Base-by-base conservation (phyloP, 2,113 vertebrate species). In the Lota lota region DNA sequence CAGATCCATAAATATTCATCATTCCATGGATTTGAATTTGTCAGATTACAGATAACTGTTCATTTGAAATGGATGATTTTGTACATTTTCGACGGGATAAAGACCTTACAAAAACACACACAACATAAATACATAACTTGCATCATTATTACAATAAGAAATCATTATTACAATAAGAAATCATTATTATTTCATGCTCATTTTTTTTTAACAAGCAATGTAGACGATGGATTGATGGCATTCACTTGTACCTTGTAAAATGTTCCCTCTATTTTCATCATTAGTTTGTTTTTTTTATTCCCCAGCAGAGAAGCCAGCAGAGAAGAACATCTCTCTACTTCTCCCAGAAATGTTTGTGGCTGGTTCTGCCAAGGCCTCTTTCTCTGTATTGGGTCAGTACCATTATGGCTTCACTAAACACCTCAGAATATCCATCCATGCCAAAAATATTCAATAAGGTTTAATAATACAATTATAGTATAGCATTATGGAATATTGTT, bases 331-430 rank as follows among this genome's bases (percentile, higher is more conserved):
- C 68, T 64, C 77, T 60, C 72, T 95, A 15, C 70, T 83, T 21
- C 74, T 92, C 50, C 93, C 94, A 36, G 83, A 83, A 66, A 79
- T 85, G 40, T 78, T 91, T 53, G 92, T 94, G 61, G 76, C 87
- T 51, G 92, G 91, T 67, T 96, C 95, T 67, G 80, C 80, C 54
- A 89, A 90, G 76, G 91, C 86, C 16, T 88, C 84, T 0, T 89
- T 94, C 74, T 93, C 93, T 69, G 91, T 93, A 1, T 74, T 93
- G 20, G 94, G 94, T 96, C 65, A 89, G 76, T 74, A 21, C n/a
- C 22, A 18, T 19, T 2, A 18, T 19, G 7, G 18, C 11, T 61
- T 21, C 18, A 60, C 58, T 21, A n/a, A n/a, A 33, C 28, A 33
- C 7, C 28, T 7, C n/a, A n/a, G n/a, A n/a, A n/a, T 33, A 33